These are phyloP conservation scores for Phyllopteryx taeniolatus DNA, from an alignment of 2,113 vertebrate species.

Conservation along the genomic window DNA sequence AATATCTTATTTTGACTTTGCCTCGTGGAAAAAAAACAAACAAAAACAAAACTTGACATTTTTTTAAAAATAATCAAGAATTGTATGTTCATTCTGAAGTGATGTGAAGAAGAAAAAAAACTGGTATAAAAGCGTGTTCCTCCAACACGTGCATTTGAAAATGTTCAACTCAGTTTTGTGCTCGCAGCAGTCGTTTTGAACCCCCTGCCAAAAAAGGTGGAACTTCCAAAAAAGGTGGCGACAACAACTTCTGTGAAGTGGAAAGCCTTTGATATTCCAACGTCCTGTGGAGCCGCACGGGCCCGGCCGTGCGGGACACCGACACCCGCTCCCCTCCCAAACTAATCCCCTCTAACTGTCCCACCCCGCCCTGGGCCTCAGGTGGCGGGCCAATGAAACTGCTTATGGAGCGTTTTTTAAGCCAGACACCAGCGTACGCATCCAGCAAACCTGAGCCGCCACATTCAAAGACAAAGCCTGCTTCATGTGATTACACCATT, in stretches of 20 bases:
- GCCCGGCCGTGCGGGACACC: constrained; percentile 7
- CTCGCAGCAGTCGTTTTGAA: constrained; percentile 41
- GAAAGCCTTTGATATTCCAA: constrained; percentile 59
- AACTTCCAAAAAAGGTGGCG: constrained; percentile 42
- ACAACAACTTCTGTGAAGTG: constrained; percentile 50
- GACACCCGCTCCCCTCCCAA: constrained; percentile 6
- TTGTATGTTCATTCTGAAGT: neutral
- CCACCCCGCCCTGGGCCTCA: constrained; percentile 14
- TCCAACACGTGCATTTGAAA: neutral
- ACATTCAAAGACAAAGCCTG: constrained; percentile 4
- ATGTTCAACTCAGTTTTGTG: neutral
- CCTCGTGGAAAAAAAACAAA: too few species aligned
- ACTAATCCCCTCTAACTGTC: constrained; percentile 24
- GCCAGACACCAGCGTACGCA: neutral
- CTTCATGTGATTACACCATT: constrained; percentile 10
- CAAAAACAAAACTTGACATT: too few species aligned
- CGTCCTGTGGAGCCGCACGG: constrained; percentile 35
- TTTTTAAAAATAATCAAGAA: too few species aligned
- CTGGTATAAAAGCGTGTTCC: neutral
- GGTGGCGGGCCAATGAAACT: constrained; percentile 10
- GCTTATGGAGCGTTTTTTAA: neutral
- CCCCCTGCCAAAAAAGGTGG: constrained; percentile 26
- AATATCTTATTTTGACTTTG: too few species aligned
- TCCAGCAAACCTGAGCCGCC: neutral
- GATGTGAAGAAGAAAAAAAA: neutral